Evolutionary conservation across 2,888 invertebrate genomes (phyloP).

Genomic region (Parthenolecanium corni): DNA sequence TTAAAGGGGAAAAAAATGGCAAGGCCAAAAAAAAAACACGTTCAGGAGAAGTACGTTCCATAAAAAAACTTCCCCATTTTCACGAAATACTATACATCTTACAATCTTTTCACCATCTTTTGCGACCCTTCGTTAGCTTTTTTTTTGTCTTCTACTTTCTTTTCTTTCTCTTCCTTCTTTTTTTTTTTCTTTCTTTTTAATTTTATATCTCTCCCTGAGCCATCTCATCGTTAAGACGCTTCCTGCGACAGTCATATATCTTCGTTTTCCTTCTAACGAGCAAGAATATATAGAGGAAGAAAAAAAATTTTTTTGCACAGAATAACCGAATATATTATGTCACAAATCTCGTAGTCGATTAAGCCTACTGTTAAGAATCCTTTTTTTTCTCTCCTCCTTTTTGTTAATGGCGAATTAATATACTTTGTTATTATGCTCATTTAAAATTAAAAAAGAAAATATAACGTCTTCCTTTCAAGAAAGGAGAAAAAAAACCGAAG

Average conservation of each 20-base stretch:
- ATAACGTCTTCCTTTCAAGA: not conserved
- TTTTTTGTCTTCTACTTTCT: not conserved
- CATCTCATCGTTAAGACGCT: slow-evolving; percentile 25
- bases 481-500: too few relatives aligned
- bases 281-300: slow-evolving; percentile 4
- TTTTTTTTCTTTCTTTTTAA: slow-evolving; percentile 23
- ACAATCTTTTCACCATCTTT: slow-evolving; percentile 26
- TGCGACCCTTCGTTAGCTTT: slow-evolving; percentile 23
- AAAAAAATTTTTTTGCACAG: slow-evolving; percentile 6
- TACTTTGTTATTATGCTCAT: slow-evolving; percentile 7
- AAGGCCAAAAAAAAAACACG: slow-evolving; percentile 3
- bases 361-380: slow-evolving; percentile 12
- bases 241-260: slow-evolving; percentile 24
- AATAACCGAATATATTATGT: slow-evolving; percentile 18
- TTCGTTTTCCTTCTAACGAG: slow-evolving; percentile 21
- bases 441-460: slow-evolving; percentile 2
- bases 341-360: slow-evolving; percentile 26
- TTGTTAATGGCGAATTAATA: slow-evolving; percentile 24
- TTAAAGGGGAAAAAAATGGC: slow-evolving; percentile 1
- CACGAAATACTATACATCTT: slow-evolving; percentile 23
- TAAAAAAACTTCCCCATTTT: slow-evolving; percentile 9
- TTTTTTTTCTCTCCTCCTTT: not conserved
- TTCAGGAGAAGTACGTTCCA: not conserved
- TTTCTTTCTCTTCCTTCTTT: not conserved
- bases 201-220: slow-evolving; percentile 23